Evolutionary conservation across 1,140 invertebrate genomes (phyloP).

Genomic region (Papilio glaucus): DNA sequence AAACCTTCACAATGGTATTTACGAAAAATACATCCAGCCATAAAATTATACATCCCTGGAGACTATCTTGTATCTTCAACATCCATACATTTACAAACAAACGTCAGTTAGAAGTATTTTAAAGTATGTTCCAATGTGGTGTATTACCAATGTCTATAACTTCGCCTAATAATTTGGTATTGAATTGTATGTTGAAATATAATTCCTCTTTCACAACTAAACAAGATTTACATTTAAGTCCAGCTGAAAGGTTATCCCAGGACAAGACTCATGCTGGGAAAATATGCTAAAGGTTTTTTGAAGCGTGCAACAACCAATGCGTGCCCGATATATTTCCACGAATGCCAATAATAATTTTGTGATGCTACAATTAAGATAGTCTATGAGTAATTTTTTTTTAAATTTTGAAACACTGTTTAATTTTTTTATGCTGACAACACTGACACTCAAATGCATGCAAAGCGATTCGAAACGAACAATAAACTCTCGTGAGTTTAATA

Average conservation of each 20-base stretch:
- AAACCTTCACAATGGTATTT: no score
- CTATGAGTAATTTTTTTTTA: constrained; percentile 20
- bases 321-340: constrained; percentile 33
- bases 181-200: no score
- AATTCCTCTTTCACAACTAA: constrained; percentile 5
- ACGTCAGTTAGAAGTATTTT: no score
- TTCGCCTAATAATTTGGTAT: no score
- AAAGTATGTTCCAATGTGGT: no score
- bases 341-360: constrained; percentile 25
- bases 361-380: background rate
- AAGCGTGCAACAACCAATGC: constrained; percentile 72
- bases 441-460: constrained; percentile 50
- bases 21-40: no score
- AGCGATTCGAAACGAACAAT: constrained; percentile 46
- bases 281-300: constrained; percentile 46
- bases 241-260: constrained; percentile 56
- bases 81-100: background rate
- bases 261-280: constrained; percentile 66
- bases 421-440: constrained; percentile 44
- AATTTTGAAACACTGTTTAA: constrained; percentile 34
- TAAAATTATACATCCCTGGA: no score
- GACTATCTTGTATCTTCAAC: background rate
- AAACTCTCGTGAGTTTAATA: constrained; percentile 40
- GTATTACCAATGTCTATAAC: no score
- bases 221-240: constrained; percentile 44